Evolutionary conservation across 2,797 vertebrate genomes (phyloP), one percentile per base, ranked within the genome.

Genomic region (Gobionotothen gibberifrons): DNA sequence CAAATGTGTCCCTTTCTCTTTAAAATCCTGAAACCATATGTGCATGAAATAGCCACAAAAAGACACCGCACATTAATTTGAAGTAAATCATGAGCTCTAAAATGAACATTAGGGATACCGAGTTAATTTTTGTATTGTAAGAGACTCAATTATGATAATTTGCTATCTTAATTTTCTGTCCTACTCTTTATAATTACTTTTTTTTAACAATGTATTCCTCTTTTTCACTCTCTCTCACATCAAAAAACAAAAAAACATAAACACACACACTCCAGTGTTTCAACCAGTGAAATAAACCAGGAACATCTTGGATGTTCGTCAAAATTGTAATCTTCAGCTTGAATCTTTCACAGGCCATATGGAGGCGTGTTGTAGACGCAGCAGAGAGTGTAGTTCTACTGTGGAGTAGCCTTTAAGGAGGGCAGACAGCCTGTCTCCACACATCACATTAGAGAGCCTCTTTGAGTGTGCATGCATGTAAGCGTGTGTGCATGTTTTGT

Each of bases 281-380:
- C 69, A 32, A 81, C 66, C 63, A 56, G 36, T 48, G 21, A 69
- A 64, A 65, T 67, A 22, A 59, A 79, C 70, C 52, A 61, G 4
- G 14, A n/a, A n/a, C n/a, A n/a, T n/a, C 64, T 68, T 22, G 9
- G 19, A 79, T 47, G 40, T 85, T 86, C 81, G 81, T 82, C 52
- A 74, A 69, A 65, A 87, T 60, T 78, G 17, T 84, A 70, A 87
- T 83, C 81, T 88, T 85, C 49, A 71, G 42, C 69, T 83, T 90
- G 67, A 85, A 88, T 89, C 77, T 88, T 92, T 90, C 68, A 86
- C 74, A 60, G 81, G 84, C 83, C 88, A 87, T 89, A 89, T 87
- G 85, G 81, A 78, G 73, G n/a, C 15, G 0, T 69, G 84, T 64
- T 80, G 66, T 47, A 70, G 75, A 74, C 71, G 72, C 55, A 69